A percentile compares a stretch with the other conserved stretches of the same genome.
These are phyloP conservation scores for Neotoxoptera formosana DNA, from an alignment of 1,140 invertebrate genomes.

Conservation along the genomic window DNA sequence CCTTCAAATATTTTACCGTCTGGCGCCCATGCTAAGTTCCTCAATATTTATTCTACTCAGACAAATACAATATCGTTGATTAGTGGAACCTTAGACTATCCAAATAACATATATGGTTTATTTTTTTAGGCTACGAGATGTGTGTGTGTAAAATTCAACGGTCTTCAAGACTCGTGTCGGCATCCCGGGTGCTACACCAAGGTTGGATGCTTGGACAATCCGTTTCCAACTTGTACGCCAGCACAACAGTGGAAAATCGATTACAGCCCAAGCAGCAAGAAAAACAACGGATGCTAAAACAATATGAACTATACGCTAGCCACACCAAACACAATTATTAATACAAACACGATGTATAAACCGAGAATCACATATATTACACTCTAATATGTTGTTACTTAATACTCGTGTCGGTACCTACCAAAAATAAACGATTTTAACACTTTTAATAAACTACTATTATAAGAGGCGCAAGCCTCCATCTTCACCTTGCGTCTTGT, in stretches of 20 bases:
- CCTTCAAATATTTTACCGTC: background rate
- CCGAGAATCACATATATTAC: background rate
- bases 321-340: background rate
- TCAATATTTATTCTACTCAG: background rate
- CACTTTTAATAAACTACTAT: no score
- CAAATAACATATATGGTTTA: background rate
- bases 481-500: no score
- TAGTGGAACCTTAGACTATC: background rate
- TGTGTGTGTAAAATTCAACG: slow-evolving; percentile 30
- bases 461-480: no score
- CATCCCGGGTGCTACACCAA: background rate
- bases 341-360: background rate
- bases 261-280: background rate
- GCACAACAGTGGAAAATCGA: slow-evolving; percentile 15
- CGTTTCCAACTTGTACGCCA: background rate
- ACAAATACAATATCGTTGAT: background rate
- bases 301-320: background rate
- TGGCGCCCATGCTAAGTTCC: background rate
- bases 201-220: background rate
- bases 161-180: slow-evolving; percentile 40
- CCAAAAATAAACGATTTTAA: no score
- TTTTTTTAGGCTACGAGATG: background rate
- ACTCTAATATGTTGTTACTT: no score
- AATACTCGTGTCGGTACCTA: no score
- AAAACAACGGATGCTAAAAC: background rate